These are phyloP conservation scores for Micromussa lordhowensis DNA, from an alignment of 92 coral and sea anemone genomes.

Conservation along the genomic window DNA sequence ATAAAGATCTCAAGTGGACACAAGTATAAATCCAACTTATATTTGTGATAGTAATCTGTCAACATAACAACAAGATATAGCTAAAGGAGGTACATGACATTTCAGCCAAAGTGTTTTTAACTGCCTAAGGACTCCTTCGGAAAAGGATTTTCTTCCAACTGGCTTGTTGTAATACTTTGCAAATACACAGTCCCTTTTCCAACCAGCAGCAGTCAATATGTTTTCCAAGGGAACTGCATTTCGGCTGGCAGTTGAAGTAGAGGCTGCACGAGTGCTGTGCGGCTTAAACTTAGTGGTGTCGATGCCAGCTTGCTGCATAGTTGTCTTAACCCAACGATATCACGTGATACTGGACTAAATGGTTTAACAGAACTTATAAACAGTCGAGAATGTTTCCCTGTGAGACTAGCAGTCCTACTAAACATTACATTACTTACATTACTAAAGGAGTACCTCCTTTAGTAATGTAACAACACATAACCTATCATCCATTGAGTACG, in stretches of 20 bases:
- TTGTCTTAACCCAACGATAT: conserved; percentile 30
- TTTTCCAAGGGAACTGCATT: conserved; percentile 32
- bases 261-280: conserved; percentile 49
- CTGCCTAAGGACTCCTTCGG: conserved; percentile 19
- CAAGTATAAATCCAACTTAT: no score
- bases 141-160: conserved; percentile 17
- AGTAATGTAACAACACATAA: no score
- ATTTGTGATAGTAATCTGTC: background rate
- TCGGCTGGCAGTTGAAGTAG: conserved; percentile 42
- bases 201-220: conserved; percentile 51
- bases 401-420: no score
- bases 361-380: no score
- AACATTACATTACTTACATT: no score
- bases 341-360: no score
- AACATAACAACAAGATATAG: no score
- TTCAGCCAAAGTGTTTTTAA: background rate
- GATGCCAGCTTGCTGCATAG: conserved; percentile 13
- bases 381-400: no score
- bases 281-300: conserved; percentile 23
- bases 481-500: no score
- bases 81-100: background rate
- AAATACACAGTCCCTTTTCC: conserved; percentile 42
- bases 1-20: no score
- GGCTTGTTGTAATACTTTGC: conserved; percentile 50
- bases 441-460: no score